phyloP scores from a whole-genome alignment of 1,140 invertebrate species.

The Oedothorax gibbosus region DNA sequence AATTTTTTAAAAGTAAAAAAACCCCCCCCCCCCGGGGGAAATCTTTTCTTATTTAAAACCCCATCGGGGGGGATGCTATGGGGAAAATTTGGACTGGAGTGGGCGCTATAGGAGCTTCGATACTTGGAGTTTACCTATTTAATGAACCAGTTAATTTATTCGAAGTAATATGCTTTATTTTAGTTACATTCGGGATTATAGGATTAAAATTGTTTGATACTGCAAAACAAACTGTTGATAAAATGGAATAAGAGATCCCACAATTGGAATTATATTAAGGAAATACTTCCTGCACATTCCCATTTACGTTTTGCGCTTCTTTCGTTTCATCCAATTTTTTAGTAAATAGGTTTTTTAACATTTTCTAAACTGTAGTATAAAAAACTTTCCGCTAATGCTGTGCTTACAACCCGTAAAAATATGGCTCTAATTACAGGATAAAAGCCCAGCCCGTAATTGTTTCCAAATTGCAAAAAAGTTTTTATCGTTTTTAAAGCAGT shows the following conservation, averaged over 20 bases:
- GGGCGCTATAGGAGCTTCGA: background rate
- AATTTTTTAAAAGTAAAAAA: too few species aligned
- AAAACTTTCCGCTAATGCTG: background rate
- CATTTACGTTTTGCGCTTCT: background rate
- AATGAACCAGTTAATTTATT: conserved; percentile 3
- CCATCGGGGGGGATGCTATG: background rate
- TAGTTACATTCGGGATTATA: conserved; percentile 26
- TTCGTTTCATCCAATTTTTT: background rate
- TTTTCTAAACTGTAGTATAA: background rate
- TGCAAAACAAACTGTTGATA: conserved; percentile 29
- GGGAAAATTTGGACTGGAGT: conserved; percentile 4
- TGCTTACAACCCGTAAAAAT: background rate
- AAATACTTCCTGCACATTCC: background rate
- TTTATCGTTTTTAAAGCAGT: background rate
- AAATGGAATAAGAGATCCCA: conserved; percentile 29
- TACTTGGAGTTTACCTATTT: background rate
- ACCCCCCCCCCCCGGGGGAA: too few species aligned
- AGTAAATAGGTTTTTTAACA: too few species aligned
- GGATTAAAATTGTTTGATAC: conserved; percentile 29
- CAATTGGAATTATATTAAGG: conserved; percentile 5
- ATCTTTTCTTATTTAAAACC: too few species aligned
- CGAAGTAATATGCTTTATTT: conserved; percentile 31
- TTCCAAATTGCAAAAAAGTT: background rate
- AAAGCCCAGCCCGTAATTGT: background rate
- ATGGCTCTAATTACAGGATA: background rate